Evolutionary conservation across 2,797 vertebrate species (phyloP), one percentile per base, ranked within the genome.

Genomic region (Ceyx erithaca): DNA sequence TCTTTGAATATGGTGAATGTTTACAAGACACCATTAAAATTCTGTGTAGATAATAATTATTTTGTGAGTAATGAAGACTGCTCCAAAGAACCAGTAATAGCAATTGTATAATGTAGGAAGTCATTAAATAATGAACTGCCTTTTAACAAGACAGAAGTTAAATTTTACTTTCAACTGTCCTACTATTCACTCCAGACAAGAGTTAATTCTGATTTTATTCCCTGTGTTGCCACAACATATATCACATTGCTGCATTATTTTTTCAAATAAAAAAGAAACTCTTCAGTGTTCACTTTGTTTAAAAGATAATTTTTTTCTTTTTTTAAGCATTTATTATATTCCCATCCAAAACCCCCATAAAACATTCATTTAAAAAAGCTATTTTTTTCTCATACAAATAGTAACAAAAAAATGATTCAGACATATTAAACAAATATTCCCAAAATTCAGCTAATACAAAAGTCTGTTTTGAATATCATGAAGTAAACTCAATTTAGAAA

Each of bases 31-130:
- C 22, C 22, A 62, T 52, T 61, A 68, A 82, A 90, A 90, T 75
- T 59, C 35, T 8, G 30, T 41, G 43, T 46, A 54, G 40, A 35
- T 87, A 96, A 69, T 77, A 75, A 68, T 80, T 85, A 55, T 79
- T 93, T 79, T 41, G 70, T 90, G 66, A 78, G 54, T 92, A 86
- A 92, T 55, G 90, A 92, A 80, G 35, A 67, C 84, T 87, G 48
- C 68, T 80, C 25, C 85, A 80, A 75, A 78, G 66, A 79, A 90
- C 48, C 46, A 73, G 41, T 61, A 61, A 91, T 37, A 81, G 45
- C n/a, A 84, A 91, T 63, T 67, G 2, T 20, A 37, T 80, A 90
- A 85, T 3, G 25, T 77, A 92, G 37, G 69, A 83, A 88, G 75
- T 35, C 62, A 80, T 48, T 68, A 93, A 94, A 83, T 51, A n/a